Percentiles rank a stretch among this genome's conserved stretches.
Evolutionary conservation across 2,113 vertebrate species (phyloP).

Genomic region (Bos javanicus): DNA sequence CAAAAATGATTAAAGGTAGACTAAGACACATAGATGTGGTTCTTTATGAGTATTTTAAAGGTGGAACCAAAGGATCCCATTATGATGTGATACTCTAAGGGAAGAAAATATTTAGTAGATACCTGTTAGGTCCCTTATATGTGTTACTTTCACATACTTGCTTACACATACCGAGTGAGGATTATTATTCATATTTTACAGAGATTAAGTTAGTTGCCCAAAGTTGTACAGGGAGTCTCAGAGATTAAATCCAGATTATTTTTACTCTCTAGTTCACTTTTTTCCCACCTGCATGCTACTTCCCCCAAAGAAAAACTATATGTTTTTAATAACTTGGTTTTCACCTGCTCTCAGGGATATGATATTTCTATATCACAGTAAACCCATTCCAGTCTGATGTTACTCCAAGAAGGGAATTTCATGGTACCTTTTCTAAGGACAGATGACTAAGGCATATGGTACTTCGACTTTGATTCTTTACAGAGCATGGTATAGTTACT

Average conservation of each 20-base stretch:
- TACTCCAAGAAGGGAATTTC: neutral
- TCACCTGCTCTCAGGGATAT: neutral
- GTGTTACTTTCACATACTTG: neutral
- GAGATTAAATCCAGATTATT: neutral
- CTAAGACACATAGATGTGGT: neutral
- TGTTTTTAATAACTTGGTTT: neutral
- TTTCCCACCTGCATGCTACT: neutral
- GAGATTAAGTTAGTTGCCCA: neutral
- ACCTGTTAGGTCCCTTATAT: neutral
- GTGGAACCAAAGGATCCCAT: neutral
- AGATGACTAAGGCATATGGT: neutral
- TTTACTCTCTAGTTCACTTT: neutral
- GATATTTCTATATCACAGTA: neutral
- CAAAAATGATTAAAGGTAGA: neutral
- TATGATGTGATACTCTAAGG: neutral
- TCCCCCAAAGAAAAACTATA: neutral
- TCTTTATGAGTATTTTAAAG: conserved; percentile 12
- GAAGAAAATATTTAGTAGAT: neutral
- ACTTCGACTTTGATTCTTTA: neutral
- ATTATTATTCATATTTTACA: neutral
- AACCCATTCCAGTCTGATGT: neutral
- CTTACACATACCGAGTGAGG: neutral
- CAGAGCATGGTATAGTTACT: neutral
- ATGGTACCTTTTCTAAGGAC: neutral
- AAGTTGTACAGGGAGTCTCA: neutral